Conservation (phyloP, 2,888 invertebrate species). For the Rhagophthalmus giganteus region DNA sequence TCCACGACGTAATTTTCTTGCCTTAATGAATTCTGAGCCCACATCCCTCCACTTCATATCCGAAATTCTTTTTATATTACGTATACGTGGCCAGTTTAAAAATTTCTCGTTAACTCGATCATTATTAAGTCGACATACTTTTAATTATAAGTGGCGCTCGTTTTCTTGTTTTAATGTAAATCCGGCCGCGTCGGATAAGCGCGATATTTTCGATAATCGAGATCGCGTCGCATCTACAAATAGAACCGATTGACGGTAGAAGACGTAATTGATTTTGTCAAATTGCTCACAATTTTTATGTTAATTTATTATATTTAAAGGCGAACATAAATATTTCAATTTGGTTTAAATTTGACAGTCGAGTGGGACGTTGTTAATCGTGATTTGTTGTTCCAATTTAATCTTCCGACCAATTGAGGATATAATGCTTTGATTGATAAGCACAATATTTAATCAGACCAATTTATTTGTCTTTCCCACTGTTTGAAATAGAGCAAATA, state of each 20-base stretch:
- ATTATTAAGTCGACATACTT: constrained; percentile 22
- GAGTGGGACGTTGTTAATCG: constrained; percentile 21
- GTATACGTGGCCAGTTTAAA: constrained; percentile 30
- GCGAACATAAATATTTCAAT: constrained; percentile 9
- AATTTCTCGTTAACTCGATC: constrained; percentile 29
- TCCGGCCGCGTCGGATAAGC: too few species aligned
- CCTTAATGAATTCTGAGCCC: constrained; percentile 32
- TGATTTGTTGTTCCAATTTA: constrained; percentile 24
- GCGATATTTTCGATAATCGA: too few species aligned
- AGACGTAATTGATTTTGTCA: constrained; percentile 22
- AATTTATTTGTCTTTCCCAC: constrained; percentile 23
- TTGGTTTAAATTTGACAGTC: constrained; percentile 22
- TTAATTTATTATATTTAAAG: constrained; percentile 11
- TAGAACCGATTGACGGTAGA: too few species aligned
- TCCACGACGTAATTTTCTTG: constrained; percentile 28
- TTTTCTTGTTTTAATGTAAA: too few species aligned
- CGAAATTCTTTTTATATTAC: constrained; percentile 31
- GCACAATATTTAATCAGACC: constrained; percentile 25
- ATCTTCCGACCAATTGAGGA: constrained; percentile 24
- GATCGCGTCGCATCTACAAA: too few species aligned
- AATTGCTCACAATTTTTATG: constrained; percentile 15
- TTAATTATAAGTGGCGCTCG: constrained; percentile 17
- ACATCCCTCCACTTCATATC: constrained; percentile 31
- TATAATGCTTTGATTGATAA: constrained; percentile 26
- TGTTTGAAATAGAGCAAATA: constrained; percentile 17